Evolutionary conservation across 1,140 invertebrate genomes (phyloP).

Genomic region (Lepidurus apus): DNA sequence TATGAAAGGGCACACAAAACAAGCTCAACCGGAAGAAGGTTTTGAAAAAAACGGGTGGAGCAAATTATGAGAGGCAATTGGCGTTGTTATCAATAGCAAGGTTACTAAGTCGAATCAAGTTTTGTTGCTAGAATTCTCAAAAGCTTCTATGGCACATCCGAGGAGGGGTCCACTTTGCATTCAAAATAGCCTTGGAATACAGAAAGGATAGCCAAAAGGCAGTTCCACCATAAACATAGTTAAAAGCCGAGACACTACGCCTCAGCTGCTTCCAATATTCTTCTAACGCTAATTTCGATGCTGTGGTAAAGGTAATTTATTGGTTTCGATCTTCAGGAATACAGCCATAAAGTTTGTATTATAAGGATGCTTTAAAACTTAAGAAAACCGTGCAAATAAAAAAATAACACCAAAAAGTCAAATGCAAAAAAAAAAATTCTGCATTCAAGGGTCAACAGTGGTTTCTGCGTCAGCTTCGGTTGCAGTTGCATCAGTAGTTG

Average conservation of each 20-base stretch:
- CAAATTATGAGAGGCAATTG: background rate
- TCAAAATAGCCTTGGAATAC: background rate
- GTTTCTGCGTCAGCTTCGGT: background rate
- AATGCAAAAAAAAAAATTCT: background rate
- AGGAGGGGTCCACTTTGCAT: background rate
- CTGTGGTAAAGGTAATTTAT: too few relatives aligned
- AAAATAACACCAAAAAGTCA: background rate
- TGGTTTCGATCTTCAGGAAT: too few relatives aligned
- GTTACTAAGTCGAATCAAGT: background rate
- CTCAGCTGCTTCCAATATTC: too few relatives aligned
- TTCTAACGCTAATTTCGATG: too few relatives aligned
- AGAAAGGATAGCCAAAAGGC: background rate
- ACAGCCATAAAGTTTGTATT: too few relatives aligned
- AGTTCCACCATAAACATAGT: background rate
- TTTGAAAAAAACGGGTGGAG: background rate
- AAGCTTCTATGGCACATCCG: background rate
- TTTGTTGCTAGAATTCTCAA: background rate
- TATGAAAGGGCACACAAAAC: slow-evolving; percentile 5
- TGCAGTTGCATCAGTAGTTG: background rate
- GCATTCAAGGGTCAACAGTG: background rate
- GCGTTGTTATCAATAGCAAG: background rate
- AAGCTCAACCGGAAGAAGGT: background rate
- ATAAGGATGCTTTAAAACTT: background rate
- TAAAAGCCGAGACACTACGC: too few relatives aligned
- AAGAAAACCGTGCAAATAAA: background rate